phyloP scores from a whole-genome alignment of 2,888 invertebrate species.

The Bursaphelenchus okinawaensis region DNA sequence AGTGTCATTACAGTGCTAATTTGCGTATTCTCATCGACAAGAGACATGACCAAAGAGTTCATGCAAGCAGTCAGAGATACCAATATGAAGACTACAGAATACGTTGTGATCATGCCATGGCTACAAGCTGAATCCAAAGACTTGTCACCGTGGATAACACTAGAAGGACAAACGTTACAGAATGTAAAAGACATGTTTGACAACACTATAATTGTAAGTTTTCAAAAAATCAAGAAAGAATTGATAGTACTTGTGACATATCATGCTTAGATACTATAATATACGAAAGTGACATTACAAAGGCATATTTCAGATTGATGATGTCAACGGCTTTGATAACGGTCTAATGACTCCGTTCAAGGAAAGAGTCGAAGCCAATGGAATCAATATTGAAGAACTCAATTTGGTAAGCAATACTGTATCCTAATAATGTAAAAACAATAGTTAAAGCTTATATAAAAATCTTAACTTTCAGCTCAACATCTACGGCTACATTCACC shows the following conservation, averaged over 20 bases:
- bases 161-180: constrained; percentile 52
- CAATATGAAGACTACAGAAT: constrained; percentile 47
- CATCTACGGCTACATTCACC: constrained; percentile 54
- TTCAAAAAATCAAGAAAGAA: neutral
- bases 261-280: neutral
- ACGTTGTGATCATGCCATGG: constrained; percentile 55
- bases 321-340: constrained; percentile 56
- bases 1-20: constrained; percentile 53
- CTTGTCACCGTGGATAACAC: constrained; percentile 53
- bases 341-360: constrained; percentile 50
- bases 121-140: constrained; percentile 51
- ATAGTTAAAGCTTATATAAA: neutral
- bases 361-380: constrained; percentile 47
- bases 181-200: constrained; percentile 53
- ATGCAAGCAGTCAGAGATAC: constrained; percentile 45
- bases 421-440: neutral
- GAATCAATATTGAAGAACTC: constrained; percentile 43
- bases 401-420: constrained; percentile 37
- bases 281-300: neutral
- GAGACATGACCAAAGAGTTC: constrained; percentile 53
- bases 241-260: too few species aligned
- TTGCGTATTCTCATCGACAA: constrained; percentile 52
- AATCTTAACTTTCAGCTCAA: constrained; percentile 26
- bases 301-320: constrained; percentile 37
- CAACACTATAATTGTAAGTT: constrained; percentile 47